Conservation (phyloP, 2,888 invertebrate genomes). For the Teinopalpus imperialis region DNA sequence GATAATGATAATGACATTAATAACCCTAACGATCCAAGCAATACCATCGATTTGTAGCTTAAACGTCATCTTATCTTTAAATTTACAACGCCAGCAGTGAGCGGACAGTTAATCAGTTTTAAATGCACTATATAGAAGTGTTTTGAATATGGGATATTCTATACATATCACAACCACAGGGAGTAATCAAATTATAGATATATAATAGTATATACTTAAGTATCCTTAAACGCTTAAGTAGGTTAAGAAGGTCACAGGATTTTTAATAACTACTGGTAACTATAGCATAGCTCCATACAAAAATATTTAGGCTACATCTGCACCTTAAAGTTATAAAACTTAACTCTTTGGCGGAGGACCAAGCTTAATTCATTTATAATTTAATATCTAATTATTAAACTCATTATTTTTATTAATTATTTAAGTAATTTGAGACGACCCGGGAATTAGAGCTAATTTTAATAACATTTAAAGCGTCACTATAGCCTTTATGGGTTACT, state of each 20-base stretch:
- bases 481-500: too few relatives aligned
- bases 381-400: too few relatives aligned
- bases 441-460: too few relatives aligned
- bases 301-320: constrained; percentile 12
- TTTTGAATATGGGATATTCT: neutral
- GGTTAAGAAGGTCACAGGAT: constrained; percentile 3
- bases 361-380: constrained; percentile 19
- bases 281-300: constrained; percentile 13
- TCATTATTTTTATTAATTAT: too few relatives aligned
- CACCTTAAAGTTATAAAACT: neutral
- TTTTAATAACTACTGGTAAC: neutral
- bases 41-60: too few relatives aligned
- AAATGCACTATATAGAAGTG: too few relatives aligned
- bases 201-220: neutral
- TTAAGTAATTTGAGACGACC: constrained; percentile 4
- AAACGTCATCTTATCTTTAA: too few relatives aligned
- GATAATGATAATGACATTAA: too few relatives aligned
- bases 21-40: too few relatives aligned
- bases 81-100: too few relatives aligned
- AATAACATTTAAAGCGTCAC: constrained; percentile 1
- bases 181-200: constrained; percentile 9
- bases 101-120: too few relatives aligned
- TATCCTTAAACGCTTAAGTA: neutral
- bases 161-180: constrained; percentile 25
- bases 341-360: neutral